Evolutionary conservation across 2,797 vertebrate genomes (phyloP).

Genomic region (Presbytis comata): DNA sequence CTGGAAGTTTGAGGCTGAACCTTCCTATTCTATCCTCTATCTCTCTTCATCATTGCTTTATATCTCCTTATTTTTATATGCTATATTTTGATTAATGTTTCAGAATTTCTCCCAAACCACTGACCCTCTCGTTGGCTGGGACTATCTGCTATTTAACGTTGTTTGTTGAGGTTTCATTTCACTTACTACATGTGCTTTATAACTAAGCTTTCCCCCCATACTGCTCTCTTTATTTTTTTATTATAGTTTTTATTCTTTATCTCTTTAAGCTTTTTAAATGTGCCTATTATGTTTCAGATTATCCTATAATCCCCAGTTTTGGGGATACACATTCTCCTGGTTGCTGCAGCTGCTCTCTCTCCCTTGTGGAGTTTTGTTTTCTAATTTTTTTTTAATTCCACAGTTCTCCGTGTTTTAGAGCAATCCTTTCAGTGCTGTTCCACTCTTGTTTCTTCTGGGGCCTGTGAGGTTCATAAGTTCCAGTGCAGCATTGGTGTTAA

Average conservation of each 20-base stretch:
- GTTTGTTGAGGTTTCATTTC: not conserved
- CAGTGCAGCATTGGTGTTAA: not conserved
- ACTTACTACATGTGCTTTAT: not conserved
- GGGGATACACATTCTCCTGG: not conserved
- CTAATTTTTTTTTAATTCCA: not conserved
- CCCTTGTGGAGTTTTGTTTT: slow-evolving; percentile 20
- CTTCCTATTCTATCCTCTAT: not conserved
- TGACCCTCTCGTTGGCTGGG: not conserved
- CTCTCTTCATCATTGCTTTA: not conserved
- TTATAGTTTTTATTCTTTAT: slow-evolving; percentile 22
- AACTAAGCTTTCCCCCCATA: not conserved
- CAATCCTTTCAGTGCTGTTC: not conserved
- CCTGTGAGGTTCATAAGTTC: not conserved
- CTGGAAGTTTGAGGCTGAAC: not conserved
- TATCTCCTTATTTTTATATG: not conserved
- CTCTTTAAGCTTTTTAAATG: slow-evolving; percentile 40
- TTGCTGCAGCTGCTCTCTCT: slow-evolving; percentile 52
- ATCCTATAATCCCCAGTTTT: slow-evolving; percentile 54
- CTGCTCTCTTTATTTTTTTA: not conserved
- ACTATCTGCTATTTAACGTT: slow-evolving; percentile 22
- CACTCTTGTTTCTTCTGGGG: slow-evolving; percentile 37
- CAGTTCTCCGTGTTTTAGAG: not conserved
- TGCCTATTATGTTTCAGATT: slow-evolving; percentile 58
- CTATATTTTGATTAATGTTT: not conserved
- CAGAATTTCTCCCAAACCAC: not conserved